A percentile compares a stretch with the other conserved stretches of the same genome.
phyloP scores from a whole-genome alignment of 2,888 invertebrate genomes.

The Sipha maydis region DNA sequence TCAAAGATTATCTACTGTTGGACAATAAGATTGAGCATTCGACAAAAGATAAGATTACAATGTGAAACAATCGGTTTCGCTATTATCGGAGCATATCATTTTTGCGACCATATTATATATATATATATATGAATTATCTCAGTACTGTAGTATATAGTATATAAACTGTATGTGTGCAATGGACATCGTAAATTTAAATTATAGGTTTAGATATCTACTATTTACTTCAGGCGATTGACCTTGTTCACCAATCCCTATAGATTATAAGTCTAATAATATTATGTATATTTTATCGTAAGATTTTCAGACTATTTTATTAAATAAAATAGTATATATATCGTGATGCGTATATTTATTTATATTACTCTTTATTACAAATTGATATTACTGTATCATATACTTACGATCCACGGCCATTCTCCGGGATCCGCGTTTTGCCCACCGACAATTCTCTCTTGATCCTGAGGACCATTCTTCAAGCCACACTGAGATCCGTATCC shows the following conservation, averaged over 20 bases:
- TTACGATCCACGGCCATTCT: slow-evolving; percentile 78
- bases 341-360: background rate
- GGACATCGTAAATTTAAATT: background rate
- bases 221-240: slow-evolving; percentile 8
- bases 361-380: background rate
- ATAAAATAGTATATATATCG: background rate
- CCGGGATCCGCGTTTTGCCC: slow-evolving; percentile 83
- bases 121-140: slow-evolving; percentile 10
- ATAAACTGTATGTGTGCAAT: background rate
- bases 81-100: slow-evolving; percentile 8
- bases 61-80: slow-evolving; percentile 13
- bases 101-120: background rate
- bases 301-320: background rate
- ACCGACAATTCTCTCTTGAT: slow-evolving; percentile 86
- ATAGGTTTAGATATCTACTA: background rate
- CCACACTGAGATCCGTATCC: slow-evolving; percentile 73
- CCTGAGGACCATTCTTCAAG: slow-evolving; percentile 76
- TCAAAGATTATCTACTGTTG: background rate
- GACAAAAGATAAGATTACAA: slow-evolving; percentile 27
- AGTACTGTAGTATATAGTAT: too few relatives aligned
- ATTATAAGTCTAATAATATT: background rate
- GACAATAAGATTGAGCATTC: background rate
- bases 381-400: slow-evolving; percentile 56
- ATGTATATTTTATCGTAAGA: background rate
- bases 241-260: background rate